Evolutionary conservation across 2,888 invertebrate genomes (phyloP), one percentile per base, ranked within the genome.

Genomic region (Lasioglossum lativentre): DNA sequence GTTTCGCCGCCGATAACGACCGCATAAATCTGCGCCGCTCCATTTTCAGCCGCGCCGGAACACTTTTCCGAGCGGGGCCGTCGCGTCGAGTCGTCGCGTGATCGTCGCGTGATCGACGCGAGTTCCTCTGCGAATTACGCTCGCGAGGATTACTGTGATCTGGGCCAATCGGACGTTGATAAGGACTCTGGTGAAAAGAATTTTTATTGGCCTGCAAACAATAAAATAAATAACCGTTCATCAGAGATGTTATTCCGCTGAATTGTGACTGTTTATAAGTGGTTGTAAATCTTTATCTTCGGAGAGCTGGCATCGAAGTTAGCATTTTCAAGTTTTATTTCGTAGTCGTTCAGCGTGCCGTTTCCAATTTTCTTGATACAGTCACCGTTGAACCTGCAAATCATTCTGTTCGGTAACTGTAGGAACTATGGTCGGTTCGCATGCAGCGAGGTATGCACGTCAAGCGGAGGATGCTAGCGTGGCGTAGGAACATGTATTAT

Each of bases 401-500:
- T 83, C 68, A 34, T 45, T 40, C 42, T 73, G 23, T 56, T n/a
- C 10, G 16, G 23, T 19, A 27, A 42, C 34, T 40, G 10, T 5
- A 68, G 30, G 16, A 27, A 6, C 30, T 34, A 14, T 8, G 47
- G 4, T 27, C 30, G 40, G 40, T 72, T 23, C 56, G 80, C 88
- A 90, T 91, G 90, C 90, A 91, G 82, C 88, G 19, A 68, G 66
- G 90, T 56, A 56, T 56, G 56, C 0, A 88, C 92, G 93, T 93
- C 92, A 91, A 87, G 89, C 82, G 86, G 91, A 90, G 92, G 89
- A 91, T 91, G 89, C 92, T 89, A 84, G 91, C 92, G 92, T 92
- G 90, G 86, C 90, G 19, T 52, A 23, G 47, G 89, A 91, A 93
- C 92, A 94, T 93, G 93, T 93, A 94, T 94, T 94, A 94, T 94